Conservation (phyloP, 2,113 vertebrate species). For the Ginglymostoma cirratum region DNA sequence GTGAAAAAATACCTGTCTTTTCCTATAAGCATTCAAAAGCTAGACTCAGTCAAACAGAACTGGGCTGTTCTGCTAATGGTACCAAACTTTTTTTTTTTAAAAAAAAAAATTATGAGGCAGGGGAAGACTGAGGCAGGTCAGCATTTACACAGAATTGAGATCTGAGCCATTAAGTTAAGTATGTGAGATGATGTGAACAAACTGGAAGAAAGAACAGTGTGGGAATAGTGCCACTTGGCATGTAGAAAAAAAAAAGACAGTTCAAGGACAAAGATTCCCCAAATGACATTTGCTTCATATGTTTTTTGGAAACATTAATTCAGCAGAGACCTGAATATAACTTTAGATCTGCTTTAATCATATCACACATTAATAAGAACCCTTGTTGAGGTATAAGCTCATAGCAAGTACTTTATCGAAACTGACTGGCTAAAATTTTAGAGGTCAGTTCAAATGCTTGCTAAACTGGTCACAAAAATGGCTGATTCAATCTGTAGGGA, state of each 20-base stretch:
- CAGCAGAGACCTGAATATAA: background rate
- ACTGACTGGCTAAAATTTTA: background rate
- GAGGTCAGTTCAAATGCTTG: background rate
- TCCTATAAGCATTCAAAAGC: background rate
- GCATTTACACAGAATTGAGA: background rate
- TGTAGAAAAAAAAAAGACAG: background rate
- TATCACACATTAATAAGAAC: background rate
- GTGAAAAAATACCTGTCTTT: background rate
- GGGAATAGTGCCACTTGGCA: background rate
- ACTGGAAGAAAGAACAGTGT: background rate
- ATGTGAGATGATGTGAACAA: background rate
- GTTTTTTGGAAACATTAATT: background rate
- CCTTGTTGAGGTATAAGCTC: background rate
- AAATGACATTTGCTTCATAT: too few species aligned
- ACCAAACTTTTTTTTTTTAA: background rate
- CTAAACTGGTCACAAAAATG: background rate
- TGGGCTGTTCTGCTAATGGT: background rate
- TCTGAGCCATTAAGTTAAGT: background rate
- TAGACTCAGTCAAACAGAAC: background rate
- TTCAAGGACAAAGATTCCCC: background rate
- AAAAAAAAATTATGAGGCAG: background rate
- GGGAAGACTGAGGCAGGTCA: background rate
- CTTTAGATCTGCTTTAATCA: background rate
- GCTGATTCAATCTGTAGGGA: background rate
- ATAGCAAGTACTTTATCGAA: background rate